A percentile compares a stretch with the other conserved stretches of the same genome.
phyloP scores from a whole-genome alignment of 2,797 vertebrate species.

The Coluber constrictor region DNA sequence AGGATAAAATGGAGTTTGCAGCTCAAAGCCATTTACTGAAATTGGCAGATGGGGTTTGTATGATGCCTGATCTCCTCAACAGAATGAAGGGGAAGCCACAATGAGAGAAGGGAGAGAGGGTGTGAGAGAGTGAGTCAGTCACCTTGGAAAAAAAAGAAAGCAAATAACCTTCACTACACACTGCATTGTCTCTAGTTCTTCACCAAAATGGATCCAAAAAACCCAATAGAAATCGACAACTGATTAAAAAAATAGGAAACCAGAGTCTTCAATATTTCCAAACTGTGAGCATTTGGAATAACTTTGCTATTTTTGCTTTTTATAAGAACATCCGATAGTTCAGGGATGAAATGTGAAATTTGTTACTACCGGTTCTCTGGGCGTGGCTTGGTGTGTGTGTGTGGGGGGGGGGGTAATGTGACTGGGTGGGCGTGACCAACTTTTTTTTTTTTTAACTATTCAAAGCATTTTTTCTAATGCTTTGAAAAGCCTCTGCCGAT shows the following conservation, averaged over 20 bases:
- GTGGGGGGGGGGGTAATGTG: too few relatives aligned
- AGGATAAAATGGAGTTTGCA: neutral
- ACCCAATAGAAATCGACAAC: neutral
- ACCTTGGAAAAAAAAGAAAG: neutral
- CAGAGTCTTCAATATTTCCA: neutral
- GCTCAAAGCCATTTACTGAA: neutral
- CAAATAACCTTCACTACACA: neutral
- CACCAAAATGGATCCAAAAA: neutral
- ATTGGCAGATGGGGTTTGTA: neutral
- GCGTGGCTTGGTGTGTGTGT: too few relatives aligned
- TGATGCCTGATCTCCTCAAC: neutral
- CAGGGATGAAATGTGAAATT: too few relatives aligned
- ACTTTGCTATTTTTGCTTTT: neutral
- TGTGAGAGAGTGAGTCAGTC: neutral
- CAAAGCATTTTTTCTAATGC: too few relatives aligned
- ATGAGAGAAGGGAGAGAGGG: neutral
- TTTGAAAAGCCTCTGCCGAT: too few relatives aligned
- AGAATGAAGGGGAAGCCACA: neutral
- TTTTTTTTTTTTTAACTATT: too few relatives aligned
- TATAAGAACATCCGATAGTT: neutral
- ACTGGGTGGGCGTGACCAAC: too few relatives aligned
- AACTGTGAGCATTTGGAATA: neutral
- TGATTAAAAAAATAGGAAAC: conserved; percentile 10
- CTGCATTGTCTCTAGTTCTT: neutral
- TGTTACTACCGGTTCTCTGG: too few relatives aligned